phyloP scores from a whole-genome alignment of 1,140 invertebrate species.

The Venturia canescens region DNA sequence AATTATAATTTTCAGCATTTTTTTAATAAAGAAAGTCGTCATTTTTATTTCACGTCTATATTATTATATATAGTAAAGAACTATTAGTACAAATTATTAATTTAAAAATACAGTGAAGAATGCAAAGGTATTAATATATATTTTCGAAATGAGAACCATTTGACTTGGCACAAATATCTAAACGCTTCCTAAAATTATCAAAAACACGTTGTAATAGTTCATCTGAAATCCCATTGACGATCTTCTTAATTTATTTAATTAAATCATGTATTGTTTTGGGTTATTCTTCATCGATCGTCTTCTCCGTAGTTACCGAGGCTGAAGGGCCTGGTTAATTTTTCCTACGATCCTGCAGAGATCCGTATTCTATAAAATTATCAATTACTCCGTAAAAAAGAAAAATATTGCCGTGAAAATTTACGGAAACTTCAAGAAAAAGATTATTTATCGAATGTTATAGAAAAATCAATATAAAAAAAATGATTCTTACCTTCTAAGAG shows the following conservation, averaged over 20 bases:
- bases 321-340: neutral
- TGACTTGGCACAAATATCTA: constrained; percentile 11
- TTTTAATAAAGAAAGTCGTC: too few relatives aligned
- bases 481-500: too few relatives aligned
- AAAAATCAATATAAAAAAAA: too few relatives aligned
- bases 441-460: too few relatives aligned
- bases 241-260: neutral
- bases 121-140: constrained; percentile 5
- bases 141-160: constrained; percentile 27
- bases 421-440: neutral
- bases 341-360: neutral
- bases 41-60: too few relatives aligned
- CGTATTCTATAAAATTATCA: constrained; percentile 17
- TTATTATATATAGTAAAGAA: too few relatives aligned
- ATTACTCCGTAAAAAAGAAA: constrained; percentile 13
- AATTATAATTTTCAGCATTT: too few relatives aligned
- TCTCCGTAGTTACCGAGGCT: neutral
- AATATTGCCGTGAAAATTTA: neutral
- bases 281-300: neutral
- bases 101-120: too few relatives aligned
- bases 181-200: neutral
- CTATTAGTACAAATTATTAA: too few relatives aligned
- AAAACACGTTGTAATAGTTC: neutral
- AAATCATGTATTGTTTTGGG: neutral
- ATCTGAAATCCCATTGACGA: neutral